Evolutionary conservation across 2,888 invertebrate genomes (phyloP).

Genomic region (Cheilosia scutellata): DNA sequence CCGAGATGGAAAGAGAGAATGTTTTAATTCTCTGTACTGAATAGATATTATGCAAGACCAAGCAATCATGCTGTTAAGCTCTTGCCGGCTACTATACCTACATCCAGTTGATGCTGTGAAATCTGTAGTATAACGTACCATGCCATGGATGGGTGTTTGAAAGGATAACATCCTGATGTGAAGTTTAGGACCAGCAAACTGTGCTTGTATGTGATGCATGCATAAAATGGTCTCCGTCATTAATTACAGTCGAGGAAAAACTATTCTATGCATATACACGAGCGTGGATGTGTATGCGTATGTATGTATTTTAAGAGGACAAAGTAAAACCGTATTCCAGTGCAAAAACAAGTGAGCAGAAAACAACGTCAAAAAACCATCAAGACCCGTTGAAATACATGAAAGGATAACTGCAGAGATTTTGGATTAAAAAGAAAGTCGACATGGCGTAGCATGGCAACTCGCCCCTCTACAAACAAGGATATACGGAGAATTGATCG

Average conservation of each 20-base stretch:
- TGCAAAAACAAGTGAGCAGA: constrained; percentile 19
- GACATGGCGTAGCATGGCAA: constrained; percentile 52
- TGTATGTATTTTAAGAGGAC: constrained; percentile 50
- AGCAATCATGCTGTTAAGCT: constrained; percentile 76
- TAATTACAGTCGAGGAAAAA: constrained; percentile 73
- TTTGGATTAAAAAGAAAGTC: constrained; percentile 74
- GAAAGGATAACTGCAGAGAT: constrained; percentile 74
- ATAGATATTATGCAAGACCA: constrained; percentile 76
- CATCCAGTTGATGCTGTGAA: constrained; percentile 40
- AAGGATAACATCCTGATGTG: constrained; percentile 75
- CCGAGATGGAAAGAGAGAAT: constrained; percentile 46
- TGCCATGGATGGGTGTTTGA: constrained; percentile 63
- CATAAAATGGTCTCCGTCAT: constrained; percentile 73
- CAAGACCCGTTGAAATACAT: constrained; percentile 74
- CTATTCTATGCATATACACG: constrained; percentile 15
- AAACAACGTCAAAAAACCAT: constrained; percentile 71
- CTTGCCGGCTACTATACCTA: constrained; percentile 62
- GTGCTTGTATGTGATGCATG: constrained; percentile 71
- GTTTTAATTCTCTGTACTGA: constrained; percentile 74
- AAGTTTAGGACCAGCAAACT: constrained; percentile 67
- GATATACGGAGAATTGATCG: constrained; percentile 25
- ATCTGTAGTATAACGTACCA: constrained; percentile 27
- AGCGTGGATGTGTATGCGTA: constrained; percentile 10
- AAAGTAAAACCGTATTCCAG: constrained; percentile 63
- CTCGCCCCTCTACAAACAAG: neutral